Evolutionary conservation across 2,797 vertebrate species (phyloP), one percentile per base, ranked within the genome.

Genomic region (Lacerta bilineata): DNA sequence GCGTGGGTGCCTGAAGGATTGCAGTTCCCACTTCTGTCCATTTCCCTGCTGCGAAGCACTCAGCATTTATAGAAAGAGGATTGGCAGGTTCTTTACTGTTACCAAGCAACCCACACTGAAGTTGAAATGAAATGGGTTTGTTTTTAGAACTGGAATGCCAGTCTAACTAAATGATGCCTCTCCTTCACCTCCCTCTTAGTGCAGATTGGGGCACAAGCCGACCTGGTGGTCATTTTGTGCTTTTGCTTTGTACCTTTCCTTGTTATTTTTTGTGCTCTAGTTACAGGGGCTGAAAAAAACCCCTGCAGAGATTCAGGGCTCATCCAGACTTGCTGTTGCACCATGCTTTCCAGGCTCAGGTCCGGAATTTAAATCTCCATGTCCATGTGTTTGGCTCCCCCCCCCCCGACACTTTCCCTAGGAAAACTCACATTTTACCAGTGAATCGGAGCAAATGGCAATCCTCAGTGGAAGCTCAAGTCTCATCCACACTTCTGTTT

Each of bases 61-160:
- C 50, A 43, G 78, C 88, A 89, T 86, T 89, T 86, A 86, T 89
- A 82, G 88, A 89, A 76, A 55, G 46, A 76, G 43, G 78, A 82
- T 80, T 77, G 88, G 79, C 84, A 76, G 43, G n/a, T 76, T 59
- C 61, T 82, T 76, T 86, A 76, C 18, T 5, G 84, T 89, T 86
- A 68, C 88, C 82, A 86, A 89, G 88, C 88, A 89, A 89, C 88
- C 79, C 27, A 81, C 27, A 10, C 59, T 76, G 18, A 61, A 82
- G 27, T 39, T 4, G 61, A 75, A 85, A 69, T 69, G 50, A 43
- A 68, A 29, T 76, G 79, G 41, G 41, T 50, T 77, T 82, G 33
- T 85, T 86, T 77, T 81, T 29, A 80, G 72, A 85, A 41, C 29
- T 69, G 79, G 61, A 68, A 66, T 77, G 78, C 68, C 59, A 68